Base-by-base conservation (phyloP, 37 sponge, comb jelly and placozoan genomes). In the Oopsacas minuta region DNA sequence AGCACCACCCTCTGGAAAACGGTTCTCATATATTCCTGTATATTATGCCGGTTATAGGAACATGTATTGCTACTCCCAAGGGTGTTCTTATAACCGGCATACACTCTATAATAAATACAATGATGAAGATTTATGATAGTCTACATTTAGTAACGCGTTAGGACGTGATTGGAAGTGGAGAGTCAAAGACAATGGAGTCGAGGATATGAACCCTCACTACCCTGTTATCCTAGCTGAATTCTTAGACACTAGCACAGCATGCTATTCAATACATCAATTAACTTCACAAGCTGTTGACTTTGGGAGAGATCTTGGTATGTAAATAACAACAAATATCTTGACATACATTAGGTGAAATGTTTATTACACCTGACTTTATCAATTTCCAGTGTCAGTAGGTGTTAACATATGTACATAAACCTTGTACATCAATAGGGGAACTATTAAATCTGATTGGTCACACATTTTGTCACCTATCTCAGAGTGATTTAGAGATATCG, bases 261-360 rank as follows among this genome's bases (percentile, higher is more conserved):
- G 90, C 23, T 99, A 95, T 82, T 93, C 96, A 39, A 87, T 99
- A 37, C 99, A 99, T 34, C 75, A 61, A 61, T 34, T 61, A 61
- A 34, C 75, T 12, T 61, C 75, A 10, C 75, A 61, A 61, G 75
- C 75, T 3, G 75, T 61, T 3, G 75, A 61, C 75, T 61, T 61
- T n/a, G 75, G 75, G 75, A 61, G 75, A 12, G 75, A 61, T 25
- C 75, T 61, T 3, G 75, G 75, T 61, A 61, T 61, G 49, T 42
- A 15, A 42, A 15, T 17, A 42, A 8, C 8, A 15, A 42, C 12
- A 42, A 42, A 42, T 42, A 42, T 42, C 8, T 42, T 17, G 49
- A 42, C 49, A n/a, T n/a, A n/a, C n/a, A n/a, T n/a, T n/a, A n/a
- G n/a, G n/a, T n/a, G n/a, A n/a, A n/a, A n/a, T n/a, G n/a, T n/a